Evolutionary conservation across 1,140 invertebrate species (phyloP).

Genomic region (Maniola jurtina): DNA sequence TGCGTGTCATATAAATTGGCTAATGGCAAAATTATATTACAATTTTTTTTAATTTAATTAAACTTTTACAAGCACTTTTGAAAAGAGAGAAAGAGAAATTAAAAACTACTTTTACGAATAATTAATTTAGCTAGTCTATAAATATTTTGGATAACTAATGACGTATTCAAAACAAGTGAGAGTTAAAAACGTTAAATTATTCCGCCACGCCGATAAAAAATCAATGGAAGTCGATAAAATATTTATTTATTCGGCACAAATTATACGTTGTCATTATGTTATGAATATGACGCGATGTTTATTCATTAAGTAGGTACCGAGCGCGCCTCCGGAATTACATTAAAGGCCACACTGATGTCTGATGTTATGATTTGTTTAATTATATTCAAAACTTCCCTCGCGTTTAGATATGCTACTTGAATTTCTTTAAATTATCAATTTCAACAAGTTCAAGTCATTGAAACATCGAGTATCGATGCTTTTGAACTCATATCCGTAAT

Average conservation of each 20-base stretch:
- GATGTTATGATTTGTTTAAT: neutral
- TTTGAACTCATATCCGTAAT: no score
- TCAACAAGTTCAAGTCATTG: no score
- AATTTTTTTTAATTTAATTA: no score
- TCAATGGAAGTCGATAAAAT: conserved; percentile 25
- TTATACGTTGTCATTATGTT: conserved; percentile 38
- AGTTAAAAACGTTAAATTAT: conserved; percentile 11
- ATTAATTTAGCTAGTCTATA: no score
- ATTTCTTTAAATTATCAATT: no score
- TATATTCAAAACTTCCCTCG: neutral
- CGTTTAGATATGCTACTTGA: neutral
- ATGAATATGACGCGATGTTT: conserved; percentile 31
- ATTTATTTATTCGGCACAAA: conserved; percentile 37
- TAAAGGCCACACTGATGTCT: conserved; percentile 21
- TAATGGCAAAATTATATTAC: neutral
- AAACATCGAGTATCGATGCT: no score
- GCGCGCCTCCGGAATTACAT: conserved; percentile 31
- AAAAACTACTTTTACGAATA: no score
- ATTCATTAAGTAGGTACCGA: conserved; percentile 35
- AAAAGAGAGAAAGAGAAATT: no score
- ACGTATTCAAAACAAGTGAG: conserved; percentile 11
- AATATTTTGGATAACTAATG: neutral
- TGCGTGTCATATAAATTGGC: neutral
- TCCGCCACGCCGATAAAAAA: conserved; percentile 12
- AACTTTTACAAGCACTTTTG: no score